These are phyloP conservation scores for Enteromius radiatus DNA, from an alignment of 2,797 vertebrate species.

Conservation along the genomic window DNA sequence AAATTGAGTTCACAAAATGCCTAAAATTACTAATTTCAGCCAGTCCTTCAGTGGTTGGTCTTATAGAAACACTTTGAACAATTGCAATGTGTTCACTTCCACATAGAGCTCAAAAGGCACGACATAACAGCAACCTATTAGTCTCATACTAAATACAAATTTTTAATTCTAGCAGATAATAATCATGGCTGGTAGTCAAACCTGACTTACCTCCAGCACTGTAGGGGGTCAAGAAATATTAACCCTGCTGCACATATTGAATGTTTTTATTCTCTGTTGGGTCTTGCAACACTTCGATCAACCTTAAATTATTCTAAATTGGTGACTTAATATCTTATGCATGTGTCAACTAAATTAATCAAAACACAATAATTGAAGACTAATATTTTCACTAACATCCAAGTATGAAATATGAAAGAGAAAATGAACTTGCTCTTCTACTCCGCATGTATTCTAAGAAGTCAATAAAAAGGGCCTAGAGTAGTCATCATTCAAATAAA, in stretches of 20 bases:
- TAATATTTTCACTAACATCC: not conserved
- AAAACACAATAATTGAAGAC: not conserved
- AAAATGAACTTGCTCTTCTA: constrained; percentile 17
- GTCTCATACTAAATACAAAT: not conserved
- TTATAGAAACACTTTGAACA: not conserved
- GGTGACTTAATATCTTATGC: not conserved
- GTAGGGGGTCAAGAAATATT: not conserved
- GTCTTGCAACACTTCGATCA: not conserved
- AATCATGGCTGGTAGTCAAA: not conserved
- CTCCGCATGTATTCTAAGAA: not conserved
- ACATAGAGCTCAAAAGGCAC: not conserved
- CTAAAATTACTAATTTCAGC: not conserved
- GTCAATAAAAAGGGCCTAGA: not conserved
- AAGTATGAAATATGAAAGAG: not conserved
- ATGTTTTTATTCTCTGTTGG: not conserved
- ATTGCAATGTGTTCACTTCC: not conserved
- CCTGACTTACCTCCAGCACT: not conserved
- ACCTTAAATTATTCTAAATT: not conserved
- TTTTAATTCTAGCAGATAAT: not conserved
- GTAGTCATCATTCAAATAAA: constrained; percentile 9
- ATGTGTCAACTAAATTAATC: not conserved
- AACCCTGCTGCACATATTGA: not conserved
- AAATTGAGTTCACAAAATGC: not conserved
- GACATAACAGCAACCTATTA: not conserved
- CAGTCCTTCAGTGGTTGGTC: not conserved